phyloP scores from a whole-genome alignment of 2,113 vertebrate genomes.

The Orycteropus afer region DNA sequence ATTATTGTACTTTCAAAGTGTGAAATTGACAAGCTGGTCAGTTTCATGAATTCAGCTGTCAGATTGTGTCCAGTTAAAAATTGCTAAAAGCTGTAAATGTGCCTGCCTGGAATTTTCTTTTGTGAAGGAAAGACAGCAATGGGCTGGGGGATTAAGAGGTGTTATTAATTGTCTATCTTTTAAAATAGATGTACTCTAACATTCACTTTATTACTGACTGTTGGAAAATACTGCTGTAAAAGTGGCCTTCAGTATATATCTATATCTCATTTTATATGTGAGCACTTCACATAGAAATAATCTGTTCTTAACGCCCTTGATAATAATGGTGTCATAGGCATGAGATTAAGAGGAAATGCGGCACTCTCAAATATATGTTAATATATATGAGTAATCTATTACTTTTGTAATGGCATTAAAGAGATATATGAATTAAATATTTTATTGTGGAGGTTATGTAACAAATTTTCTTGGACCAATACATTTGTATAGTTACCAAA shows the following conservation, averaged over 20 bases:
- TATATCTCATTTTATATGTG: slow-evolving; percentile 68
- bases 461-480: slow-evolving; percentile 61
- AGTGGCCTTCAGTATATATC: slow-evolving; percentile 74
- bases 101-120: slow-evolving; percentile 82
- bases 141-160: slow-evolving; percentile 58
- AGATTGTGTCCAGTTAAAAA: slow-evolving; percentile 85
- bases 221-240: slow-evolving; percentile 66
- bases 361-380: slow-evolving; percentile 53
- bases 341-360: not conserved
- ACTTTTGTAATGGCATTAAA: slow-evolving; percentile 58
- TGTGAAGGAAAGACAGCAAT: slow-evolving; percentile 74
- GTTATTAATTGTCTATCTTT: slow-evolving; percentile 83
- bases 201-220: slow-evolving; percentile 79
- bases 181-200: slow-evolving; percentile 76
- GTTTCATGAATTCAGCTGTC: slow-evolving; percentile 87
- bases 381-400: slow-evolving; percentile 10
- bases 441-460: slow-evolving; percentile 79
- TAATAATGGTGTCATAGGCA: slow-evolving; percentile 67
- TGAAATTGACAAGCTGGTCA: slow-evolving; percentile 86
- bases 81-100: slow-evolving; percentile 84
- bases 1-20: slow-evolving; percentile 83
- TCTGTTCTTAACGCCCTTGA: slow-evolving; percentile 57
- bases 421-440: slow-evolving; percentile 67
- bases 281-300: slow-evolving; percentile 66
- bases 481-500: slow-evolving; percentile 59